Evolutionary conservation across 2,113 vertebrate genomes (phyloP).

Genomic region (Isurus oxyrinchus): DNA sequence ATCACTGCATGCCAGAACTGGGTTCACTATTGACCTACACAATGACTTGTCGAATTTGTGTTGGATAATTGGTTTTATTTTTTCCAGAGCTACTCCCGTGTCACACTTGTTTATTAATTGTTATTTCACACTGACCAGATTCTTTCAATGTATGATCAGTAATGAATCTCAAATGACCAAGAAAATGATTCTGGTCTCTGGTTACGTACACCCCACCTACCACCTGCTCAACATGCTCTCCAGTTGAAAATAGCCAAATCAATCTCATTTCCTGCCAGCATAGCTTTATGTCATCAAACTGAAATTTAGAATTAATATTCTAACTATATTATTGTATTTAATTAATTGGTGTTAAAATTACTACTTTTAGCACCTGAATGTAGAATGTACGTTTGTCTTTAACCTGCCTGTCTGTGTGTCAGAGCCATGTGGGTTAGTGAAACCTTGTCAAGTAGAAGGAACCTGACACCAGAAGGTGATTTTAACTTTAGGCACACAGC

Average conservation of each 20-base stretch:
- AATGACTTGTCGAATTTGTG: neutral
- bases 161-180: neutral
- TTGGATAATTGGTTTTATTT: neutral
- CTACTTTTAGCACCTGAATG: neutral
- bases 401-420: neutral
- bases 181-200: neutral
- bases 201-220: too few species aligned
- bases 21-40: neutral
- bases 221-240: neutral
- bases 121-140: neutral
- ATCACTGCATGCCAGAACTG: neutral
- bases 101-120: neutral
- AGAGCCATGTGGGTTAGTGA: neutral
- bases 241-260: neutral
- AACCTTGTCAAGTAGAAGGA: too few species aligned
- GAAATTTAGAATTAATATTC: neutral
- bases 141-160: neutral
- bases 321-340: neutral
- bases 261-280: neutral
- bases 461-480: neutral
- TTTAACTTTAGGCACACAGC: neutral
- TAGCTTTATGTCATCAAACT: neutral
- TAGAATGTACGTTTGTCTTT: neutral
- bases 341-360: neutral
- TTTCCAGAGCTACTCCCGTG: neutral